phyloP scores from a whole-genome alignment of 2,888 invertebrate genomes.

The Aspidapion aeneum region DNA sequence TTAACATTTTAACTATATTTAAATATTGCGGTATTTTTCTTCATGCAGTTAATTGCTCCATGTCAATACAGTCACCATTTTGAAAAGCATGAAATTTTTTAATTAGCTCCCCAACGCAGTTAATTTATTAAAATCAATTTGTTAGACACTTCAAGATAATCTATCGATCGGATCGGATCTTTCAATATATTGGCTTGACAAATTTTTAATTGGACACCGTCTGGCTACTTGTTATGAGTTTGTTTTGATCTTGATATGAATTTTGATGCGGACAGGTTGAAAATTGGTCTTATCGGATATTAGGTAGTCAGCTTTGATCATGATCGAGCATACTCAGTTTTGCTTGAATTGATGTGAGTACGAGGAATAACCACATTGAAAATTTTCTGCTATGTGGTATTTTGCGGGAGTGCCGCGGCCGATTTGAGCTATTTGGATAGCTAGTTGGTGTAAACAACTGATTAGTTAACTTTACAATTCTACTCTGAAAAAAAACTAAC shows the following conservation, averaged over 20 bases:
- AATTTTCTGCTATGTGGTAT: no score
- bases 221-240: neutral
- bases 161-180: neutral
- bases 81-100: neutral
- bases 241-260: neutral
- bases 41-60: neutral
- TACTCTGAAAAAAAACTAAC: no score
- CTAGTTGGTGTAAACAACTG: no score
- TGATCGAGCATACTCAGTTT: neutral
- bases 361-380: no score
- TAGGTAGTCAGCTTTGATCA: neutral
- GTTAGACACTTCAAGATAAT: neutral
- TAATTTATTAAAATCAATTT: neutral
- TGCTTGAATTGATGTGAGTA: no score
- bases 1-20: no score
- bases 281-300: neutral
- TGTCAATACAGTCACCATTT: neutral
- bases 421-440: no score
- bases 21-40: no score
- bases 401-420: no score
- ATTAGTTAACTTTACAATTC: no score
- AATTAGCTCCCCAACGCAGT: neutral
- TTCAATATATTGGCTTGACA: neutral
- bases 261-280: neutral
- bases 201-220: neutral